phyloP scores from a whole-genome alignment of 2,113 vertebrate genomes.

The Oryzias melastigma region DNA sequence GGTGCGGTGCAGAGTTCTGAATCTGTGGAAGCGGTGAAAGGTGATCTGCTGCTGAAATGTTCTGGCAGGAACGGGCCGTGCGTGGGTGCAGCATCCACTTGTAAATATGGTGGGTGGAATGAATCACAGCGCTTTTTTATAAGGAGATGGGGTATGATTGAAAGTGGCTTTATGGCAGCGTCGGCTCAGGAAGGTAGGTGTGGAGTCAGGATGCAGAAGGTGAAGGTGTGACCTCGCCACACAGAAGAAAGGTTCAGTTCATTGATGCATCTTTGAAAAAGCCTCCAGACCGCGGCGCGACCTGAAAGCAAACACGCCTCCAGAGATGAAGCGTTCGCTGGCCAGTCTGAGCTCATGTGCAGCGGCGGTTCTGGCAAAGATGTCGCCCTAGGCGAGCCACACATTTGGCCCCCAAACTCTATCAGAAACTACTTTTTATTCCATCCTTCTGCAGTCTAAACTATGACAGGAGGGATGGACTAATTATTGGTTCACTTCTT shows the following conservation, averaged over 20 bases:
- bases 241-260: conserved; percentile 49
- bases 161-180: conserved; percentile 16
- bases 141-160: conserved; percentile 30
- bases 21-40: conserved; percentile 25
- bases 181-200: conserved; percentile 39
- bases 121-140: conserved; percentile 49
- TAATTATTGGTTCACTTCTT: too few relatives aligned
- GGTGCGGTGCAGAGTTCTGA: conserved; percentile 27
- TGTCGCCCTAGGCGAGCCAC: too few relatives aligned
- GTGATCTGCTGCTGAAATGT: conserved; percentile 16
- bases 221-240: conserved; percentile 42
- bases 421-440: too few relatives aligned
- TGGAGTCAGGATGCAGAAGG: conserved; percentile 46
- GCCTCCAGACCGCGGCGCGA: conserved; percentile 48
- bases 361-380: too few relatives aligned
- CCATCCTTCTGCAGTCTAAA: too few relatives aligned
- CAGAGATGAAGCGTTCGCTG: conserved; percentile 43
- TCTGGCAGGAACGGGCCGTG: neutral
- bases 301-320: conserved; percentile 52
- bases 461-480: too few relatives aligned
- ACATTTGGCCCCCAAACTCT: too few relatives aligned
- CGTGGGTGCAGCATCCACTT: conserved; percentile 27
- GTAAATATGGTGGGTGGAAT: conserved; percentile 55
- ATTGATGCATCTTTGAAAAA: conserved; percentile 47
- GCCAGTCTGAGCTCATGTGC: conserved; percentile 26